Evolutionary conservation across 1,140 invertebrate species (phyloP), one percentile per base, ranked within the genome.

Genomic region (Diplogasteroides magnus): DNA sequence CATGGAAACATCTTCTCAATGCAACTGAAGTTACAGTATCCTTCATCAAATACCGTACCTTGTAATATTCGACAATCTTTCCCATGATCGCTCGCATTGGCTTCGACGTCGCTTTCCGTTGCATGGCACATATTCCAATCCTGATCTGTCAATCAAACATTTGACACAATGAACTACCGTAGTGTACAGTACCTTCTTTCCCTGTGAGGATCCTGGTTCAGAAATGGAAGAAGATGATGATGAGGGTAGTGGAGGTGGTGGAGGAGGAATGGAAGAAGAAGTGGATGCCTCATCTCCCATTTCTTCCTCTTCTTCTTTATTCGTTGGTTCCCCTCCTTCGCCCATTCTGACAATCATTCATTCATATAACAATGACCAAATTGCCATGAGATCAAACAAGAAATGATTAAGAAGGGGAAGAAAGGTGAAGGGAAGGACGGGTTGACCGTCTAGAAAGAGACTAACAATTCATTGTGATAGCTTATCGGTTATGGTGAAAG

Each of bases 1-100:
- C 13, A 61, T 1, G 13, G 23, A 31, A 59, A 59, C n/a, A 31
- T 32, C 29, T 15, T 25, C 29, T n/a, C 11, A 55, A 48, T 15
- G 23, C 13, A 62, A 28, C 29, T 31, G 15, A 26, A 14, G 57
- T 11, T 26, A 23, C 3, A 62, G 3, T 31, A n/a, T 23, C 29
- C 61, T 6, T 31, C 32, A 48, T 11, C 26, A 25, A 56, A 55
- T 14, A 55, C n/a, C 19, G 1, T 29, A 78, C 78, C 57, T 72
- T 71, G 68, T 81, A 81, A 65, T 74, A 82, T 31, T 81, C 79
- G n/a, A 76, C 26, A 27, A 81, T 77, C 64, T 80, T 81, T 19
- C 37, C 57, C 77, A 81, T 83, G 23, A 81, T 81, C 11, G 80
- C 78, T 26, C 64, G 55, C 79, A 81, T 81, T 28, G 79, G 79